Evolutionary conservation across 2,888 invertebrate genomes (phyloP), one percentile per base, ranked within the genome.

Genomic region (Drosophila pseudotakahashii): DNA sequence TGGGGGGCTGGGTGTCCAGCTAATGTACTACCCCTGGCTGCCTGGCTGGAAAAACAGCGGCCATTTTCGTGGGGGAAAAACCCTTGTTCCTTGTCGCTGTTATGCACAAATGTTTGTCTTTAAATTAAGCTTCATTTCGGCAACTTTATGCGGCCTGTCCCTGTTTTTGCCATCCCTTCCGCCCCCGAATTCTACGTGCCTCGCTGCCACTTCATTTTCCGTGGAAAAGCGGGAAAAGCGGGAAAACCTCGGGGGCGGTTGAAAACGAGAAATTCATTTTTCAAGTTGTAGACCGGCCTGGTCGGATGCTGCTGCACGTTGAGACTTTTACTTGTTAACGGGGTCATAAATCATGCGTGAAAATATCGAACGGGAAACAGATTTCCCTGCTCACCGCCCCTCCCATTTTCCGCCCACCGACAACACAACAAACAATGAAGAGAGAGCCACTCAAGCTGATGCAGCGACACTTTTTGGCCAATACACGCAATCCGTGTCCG

Each of bases 311-410:
- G 87, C 74, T 58, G 79, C 82, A 82, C 85, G 85, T 82, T 84
- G 71, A 88, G 82, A 84, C 85, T 83, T 85, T 85, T 88, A 82
- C 82, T 83, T 88, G 82, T 83, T 88, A 88, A 88, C 83, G 83
- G 88, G 80, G 83, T 88, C 83, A 83, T 83, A 83, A 83, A 83
- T 83, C 83, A 83, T 83, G 83, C 83, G 83, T 83, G 80, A 88
- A 83, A 85, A 88, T 83, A 83, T 83, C 86, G 88, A 79, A 85
- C 86, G 83, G 78, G 88, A 88, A 82, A 85, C 88, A 85, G 83
- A 83, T 83, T 83, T 88, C 63, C 71, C 79, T 64, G 62, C 62
- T 16, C 44, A 11, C 42, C 19, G 48, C 62, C 62, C 32, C 62
- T 23, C 19, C 16, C 7, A 2, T 13, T 19, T 44, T 19, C 23